phyloP scores from a whole-genome alignment of 2,888 invertebrate genomes.

The Monoplex corrugatus region DNA sequence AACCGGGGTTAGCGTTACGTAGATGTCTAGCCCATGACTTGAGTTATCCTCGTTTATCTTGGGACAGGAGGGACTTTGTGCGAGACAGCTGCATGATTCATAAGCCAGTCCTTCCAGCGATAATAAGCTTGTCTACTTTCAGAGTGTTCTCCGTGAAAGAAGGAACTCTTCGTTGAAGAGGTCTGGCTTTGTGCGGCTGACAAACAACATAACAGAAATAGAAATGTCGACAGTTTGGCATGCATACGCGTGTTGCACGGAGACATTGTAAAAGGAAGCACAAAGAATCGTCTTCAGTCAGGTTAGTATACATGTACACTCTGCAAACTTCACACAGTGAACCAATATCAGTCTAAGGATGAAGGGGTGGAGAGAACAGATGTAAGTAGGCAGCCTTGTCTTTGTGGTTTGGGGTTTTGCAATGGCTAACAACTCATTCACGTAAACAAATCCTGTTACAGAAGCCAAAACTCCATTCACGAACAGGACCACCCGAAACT shows the following conservation, averaged over 20 bases:
- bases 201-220: not conserved
- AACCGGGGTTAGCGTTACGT: not conserved
- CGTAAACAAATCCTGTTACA: too few relatives aligned
- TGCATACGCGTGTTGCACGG: too few relatives aligned
- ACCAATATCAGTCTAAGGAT: too few relatives aligned
- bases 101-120: not conserved
- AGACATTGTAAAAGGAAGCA: not conserved
- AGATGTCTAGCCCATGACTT: not conserved
- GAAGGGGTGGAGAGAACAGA: too few relatives aligned
- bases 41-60: not conserved
- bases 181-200: not conserved
- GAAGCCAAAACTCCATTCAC: too few relatives aligned
- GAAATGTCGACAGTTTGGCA: not conserved
- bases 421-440: too few relatives aligned
- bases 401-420: too few relatives aligned
- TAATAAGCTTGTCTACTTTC: conserved; percentile 9
- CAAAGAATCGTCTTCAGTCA: too few relatives aligned
- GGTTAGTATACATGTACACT: too few relatives aligned
- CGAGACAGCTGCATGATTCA: not conserved
- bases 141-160: not conserved
- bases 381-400: too few relatives aligned
- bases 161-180: not conserved
- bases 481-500: too few relatives aligned
- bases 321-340: too few relatives aligned
- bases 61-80: conserved; percentile 24